A percentile compares a stretch with the other conserved stretches of the same genome.
These are phyloP conservation scores for Cyclopterus lumpus DNA, from an alignment of 2,797 vertebrate species.

Conservation along the genomic window DNA sequence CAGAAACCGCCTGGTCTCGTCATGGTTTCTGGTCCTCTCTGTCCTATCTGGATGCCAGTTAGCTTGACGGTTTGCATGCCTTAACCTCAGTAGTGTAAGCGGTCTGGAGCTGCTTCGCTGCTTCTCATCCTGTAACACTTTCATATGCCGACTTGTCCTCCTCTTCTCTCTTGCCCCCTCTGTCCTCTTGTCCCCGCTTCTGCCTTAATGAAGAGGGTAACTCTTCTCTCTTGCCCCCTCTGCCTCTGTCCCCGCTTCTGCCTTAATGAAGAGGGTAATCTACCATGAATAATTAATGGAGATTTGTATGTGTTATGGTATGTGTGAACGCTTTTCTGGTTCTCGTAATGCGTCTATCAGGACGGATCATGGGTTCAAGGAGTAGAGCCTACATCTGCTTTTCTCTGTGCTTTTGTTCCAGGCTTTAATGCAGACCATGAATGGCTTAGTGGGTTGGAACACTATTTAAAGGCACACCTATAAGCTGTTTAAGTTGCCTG, in stretches of 20 bases:
- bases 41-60: conserved; percentile 45
- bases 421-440: conserved; percentile 72
- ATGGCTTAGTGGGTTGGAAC: conserved; percentile 61
- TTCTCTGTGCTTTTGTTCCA: conserved; percentile 75
- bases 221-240: conserved; percentile 41
- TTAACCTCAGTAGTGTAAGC: conserved; percentile 27
- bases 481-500: conserved; percentile 58
- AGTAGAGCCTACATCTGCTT: conserved; percentile 74
- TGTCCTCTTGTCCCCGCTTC: conserved; percentile 61
- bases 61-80: conserved; percentile 50
- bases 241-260: conserved; percentile 62
- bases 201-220: conserved; percentile 82
- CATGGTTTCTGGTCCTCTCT: conserved; percentile 41
- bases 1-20: conserved; percentile 38
- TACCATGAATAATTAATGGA: conserved; percentile 83
- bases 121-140: conserved; percentile 54
- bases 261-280: conserved; percentile 82
- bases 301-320: conserved; percentile 81
- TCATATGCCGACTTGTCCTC: conserved; percentile 43
- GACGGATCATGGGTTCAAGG: conserved; percentile 75
- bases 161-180: conserved; percentile 41
- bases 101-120: conserved; percentile 30
- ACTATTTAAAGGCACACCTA: conserved; percentile 74
- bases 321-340: conserved; percentile 82
- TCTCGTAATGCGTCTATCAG: conserved; percentile 83